Conservation (phyloP, 2,113 vertebrate species). For the Thunnus thynnus region DNA sequence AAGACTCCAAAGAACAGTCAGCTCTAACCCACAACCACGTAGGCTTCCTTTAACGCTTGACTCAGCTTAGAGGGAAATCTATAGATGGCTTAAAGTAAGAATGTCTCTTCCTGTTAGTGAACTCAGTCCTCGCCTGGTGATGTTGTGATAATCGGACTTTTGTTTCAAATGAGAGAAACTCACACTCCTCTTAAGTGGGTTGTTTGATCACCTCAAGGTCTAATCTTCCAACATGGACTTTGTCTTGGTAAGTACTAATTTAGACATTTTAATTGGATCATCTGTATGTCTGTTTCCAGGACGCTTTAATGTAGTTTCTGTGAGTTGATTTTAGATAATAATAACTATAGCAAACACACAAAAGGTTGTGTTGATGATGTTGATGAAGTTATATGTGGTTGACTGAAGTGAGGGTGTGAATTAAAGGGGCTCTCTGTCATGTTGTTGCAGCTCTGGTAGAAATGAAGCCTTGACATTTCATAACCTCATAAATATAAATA, state of each 20-base stretch:
- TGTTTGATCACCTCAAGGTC: not conserved
- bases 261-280: conserved; percentile 1
- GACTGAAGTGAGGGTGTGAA: too few species aligned
- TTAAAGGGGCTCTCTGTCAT: too few species aligned
- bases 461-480: too few species aligned
- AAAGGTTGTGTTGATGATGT: not conserved
- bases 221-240: conserved; percentile 47
- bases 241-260: conserved; percentile 68
- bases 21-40: not conserved
- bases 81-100: not conserved
- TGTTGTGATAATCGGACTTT: not conserved
- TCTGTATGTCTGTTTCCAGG: not conserved
- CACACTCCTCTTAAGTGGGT: not conserved
- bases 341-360: not conserved
- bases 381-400: too few species aligned
- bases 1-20: conserved; percentile 38
- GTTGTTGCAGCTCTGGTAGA: too few species aligned
- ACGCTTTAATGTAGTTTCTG: not conserved
- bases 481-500: too few species aligned
- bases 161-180: conserved; percentile 31
- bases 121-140: not conserved
- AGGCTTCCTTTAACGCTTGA: not conserved
- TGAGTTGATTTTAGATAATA: not conserved
- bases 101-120: not conserved
- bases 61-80: conserved; percentile 20